Evolutionary conservation across 2,888 invertebrate genomes (phyloP).

Genomic region (Taphrorychus bicolor): DNA sequence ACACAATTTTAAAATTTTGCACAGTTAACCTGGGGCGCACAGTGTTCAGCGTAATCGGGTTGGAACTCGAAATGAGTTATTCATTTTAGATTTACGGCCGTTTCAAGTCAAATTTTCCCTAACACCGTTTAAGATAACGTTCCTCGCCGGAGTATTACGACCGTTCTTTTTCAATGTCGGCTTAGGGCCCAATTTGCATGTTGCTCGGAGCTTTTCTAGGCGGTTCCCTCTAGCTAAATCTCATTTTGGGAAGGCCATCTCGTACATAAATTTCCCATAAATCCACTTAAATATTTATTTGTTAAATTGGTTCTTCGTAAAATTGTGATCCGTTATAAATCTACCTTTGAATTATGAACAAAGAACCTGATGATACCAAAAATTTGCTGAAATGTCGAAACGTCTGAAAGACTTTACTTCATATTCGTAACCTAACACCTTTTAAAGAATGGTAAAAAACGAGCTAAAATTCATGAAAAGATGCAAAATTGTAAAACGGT

Average conservation of each 20-base stretch:
- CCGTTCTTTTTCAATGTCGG: conserved; percentile 32
- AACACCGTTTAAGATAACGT: conserved; percentile 32
- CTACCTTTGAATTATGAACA: no score
- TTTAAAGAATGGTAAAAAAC: no score
- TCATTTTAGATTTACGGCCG: conserved; percentile 56
- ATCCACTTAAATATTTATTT: no score
- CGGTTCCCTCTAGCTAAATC: conserved; percentile 1
- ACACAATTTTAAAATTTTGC: conserved; percentile 55
- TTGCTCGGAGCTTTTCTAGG: conserved; percentile 12
- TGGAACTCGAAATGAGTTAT: conserved; percentile 56
- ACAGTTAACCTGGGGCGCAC: conserved; percentile 54
- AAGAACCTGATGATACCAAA: no score
- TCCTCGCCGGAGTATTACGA: conserved; percentile 22
- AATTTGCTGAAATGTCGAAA: no score
- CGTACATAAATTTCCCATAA: background rate
- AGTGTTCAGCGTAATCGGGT: conserved; percentile 55
- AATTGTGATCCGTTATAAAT: no score
- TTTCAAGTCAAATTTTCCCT: conserved; percentile 52
- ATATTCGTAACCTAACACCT: no score
- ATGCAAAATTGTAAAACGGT: no score
- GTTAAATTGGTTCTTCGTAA: no score
- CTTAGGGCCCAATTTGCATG: conserved; percentile 23
- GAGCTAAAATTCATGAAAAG: no score
- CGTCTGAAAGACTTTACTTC: no score
- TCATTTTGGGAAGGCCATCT: background rate